Base-by-base conservation (phyloP, 2,113 vertebrate species). In the Triplophysa dalaica region DNA sequence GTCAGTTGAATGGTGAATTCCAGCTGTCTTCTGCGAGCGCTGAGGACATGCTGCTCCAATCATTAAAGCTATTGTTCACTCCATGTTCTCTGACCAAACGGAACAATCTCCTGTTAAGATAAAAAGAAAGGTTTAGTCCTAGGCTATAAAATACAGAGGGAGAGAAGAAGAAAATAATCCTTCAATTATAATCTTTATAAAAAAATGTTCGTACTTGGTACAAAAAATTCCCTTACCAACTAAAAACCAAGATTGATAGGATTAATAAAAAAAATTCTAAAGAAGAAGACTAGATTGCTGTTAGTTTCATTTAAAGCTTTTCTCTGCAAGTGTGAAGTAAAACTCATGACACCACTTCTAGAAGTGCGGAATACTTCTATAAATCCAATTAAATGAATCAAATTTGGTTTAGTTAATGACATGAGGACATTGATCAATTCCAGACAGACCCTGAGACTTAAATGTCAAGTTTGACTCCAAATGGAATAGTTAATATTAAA, bases 31-130 rank as follows among this genome's bases (percentile, higher is more conserved):
- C 11, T 33, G 70, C 58, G 4, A 21, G 21, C 4, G 60, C 21
- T 73, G 26, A 10, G 14, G 60, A 81, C 70, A 68, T 1, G 24
- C 64, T 75, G 41, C 41, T 60, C 10, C 29, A 63, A 63, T 63
- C 58, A 70, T 77, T 77, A 65, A 65, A 77, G 45, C 75, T 21
- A 77, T 77, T 77, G 61, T 76, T 58, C 45, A 61, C 26, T 63
- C 24, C 64, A 11, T 29, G 63, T 76, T 76, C 14, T 76, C 45
- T 54, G 61, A 65, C 43, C 45, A 65, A 76, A 65, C 74, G 7
- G 24, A 76, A 76, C 60, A 76, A 76, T 61, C 56, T 75, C 54
- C 0, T 26, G 17, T 62, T n/a, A 38, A 52, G n/a, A 58, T 52
- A 9, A 65, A 65, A 24, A 76, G 65, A 52, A 17, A 33, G 16